These are phyloP conservation scores for Malthinus flaveolus DNA, from an alignment of 2,888 invertebrate genomes.

Conservation along the genomic window DNA sequence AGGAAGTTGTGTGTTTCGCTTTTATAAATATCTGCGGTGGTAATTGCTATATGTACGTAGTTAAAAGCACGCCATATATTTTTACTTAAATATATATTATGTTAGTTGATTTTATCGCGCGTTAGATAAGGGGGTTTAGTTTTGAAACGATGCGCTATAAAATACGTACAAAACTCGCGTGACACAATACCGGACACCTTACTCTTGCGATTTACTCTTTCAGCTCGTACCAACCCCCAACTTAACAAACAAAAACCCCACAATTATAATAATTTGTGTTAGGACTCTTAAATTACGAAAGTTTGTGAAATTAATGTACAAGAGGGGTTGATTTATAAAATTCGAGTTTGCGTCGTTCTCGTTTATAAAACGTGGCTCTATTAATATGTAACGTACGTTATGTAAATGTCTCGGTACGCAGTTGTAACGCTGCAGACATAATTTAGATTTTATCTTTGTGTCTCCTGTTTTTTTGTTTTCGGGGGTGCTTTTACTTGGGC, in stretches of 20 bases:
- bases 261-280: background rate
- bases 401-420: slow-evolving; percentile 26
- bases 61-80: slow-evolving; percentile 14
- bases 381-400: slow-evolving; percentile 30
- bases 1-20: slow-evolving; percentile 18
- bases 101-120: slow-evolving; percentile 25
- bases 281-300: too few relatives aligned
- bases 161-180: slow-evolving; percentile 21
- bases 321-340: slow-evolving; percentile 4
- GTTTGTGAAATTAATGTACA: background rate
- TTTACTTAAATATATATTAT: slow-evolving; percentile 17
- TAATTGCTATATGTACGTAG: slow-evolving; percentile 24
- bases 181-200: slow-evolving; percentile 13
- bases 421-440: slow-evolving; percentile 24
- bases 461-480: slow-evolving; percentile 1
- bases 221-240: slow-evolving; percentile 12
- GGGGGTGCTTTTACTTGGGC: slow-evolving; percentile 10
- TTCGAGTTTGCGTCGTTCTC: slow-evolving; percentile 6
- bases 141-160: slow-evolving; percentile 26
- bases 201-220: slow-evolving; percentile 15
- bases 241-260: slow-evolving; percentile 5
- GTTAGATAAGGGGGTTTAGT: slow-evolving; percentile 23
- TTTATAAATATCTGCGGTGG: slow-evolving; percentile 11
- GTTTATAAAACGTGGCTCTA: slow-evolving; percentile 21
- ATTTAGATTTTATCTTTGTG: slow-evolving; percentile 25